Base-by-base conservation (phyloP, 1,140 invertebrate species). In the Heliconius nattereri region DNA sequence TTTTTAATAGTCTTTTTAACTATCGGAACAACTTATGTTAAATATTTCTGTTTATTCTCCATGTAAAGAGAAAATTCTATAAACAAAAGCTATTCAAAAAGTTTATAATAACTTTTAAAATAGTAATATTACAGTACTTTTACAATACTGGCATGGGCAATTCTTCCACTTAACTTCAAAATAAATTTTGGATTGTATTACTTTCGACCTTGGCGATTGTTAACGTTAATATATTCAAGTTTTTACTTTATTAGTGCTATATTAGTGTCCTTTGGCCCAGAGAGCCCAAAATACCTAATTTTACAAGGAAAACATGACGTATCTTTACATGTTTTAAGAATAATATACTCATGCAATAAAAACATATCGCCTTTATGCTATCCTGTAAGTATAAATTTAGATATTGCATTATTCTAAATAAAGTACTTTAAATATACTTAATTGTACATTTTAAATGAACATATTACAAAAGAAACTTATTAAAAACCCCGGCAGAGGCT, bases 221-320 rank as follows among this genome's bases (percentile, higher is more conserved):
- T 96, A 3, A 95, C 29, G 85, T 96, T 79, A 86, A 91, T 32
- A 35, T 95, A 71, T 89, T 95, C 73, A 86, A 66, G 74, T 3
- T 70, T 86, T 20, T 92, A 92, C 75, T 71, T 95, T 35, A 81
- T 97, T 35, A 73, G 95, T 5, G 95, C 95, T 0, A 85, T 95
- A 1, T 23, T 96, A 0, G 91, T 96, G 73, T 85, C 96, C 0
- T 94, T 95, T 11, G 90, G 94, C 11, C 96, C 96, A 0, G 98
- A 98, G 88, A 98, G 97, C 80, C 97, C 98, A 0, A 97, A 97
- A 85, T 98, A 96, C 87, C 91, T 97, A 19, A 89, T 97, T 8
- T 95, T 96, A 0, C 95, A 96, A 88, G 96, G 96, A 76, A 95
- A 93, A 81, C 86, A 93, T 13, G 93, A 96, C 0, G 95, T 96